Base-by-base conservation (phyloP, 2,113 vertebrate species). In the Antechinus stuartii region DNA sequence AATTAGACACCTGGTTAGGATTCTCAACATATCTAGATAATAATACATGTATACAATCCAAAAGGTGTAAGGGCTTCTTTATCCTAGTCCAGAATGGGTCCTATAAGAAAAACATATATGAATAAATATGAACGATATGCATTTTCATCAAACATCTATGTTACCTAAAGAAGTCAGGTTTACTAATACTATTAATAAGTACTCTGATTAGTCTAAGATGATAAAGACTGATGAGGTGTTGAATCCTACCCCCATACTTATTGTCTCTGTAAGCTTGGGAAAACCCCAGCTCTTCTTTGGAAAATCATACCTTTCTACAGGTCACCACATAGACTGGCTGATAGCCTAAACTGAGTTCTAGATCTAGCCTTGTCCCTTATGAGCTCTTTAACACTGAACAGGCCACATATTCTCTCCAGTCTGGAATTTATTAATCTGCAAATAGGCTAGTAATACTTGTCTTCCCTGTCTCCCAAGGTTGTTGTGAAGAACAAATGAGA, bases 51-150 rank as follows among this genome's bases (percentile, higher is more conserved):
- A 99, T 99, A 92, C 99, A 99, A 93, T 99, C 99, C 76, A 99
- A 98, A 97, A 99, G 98, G 91, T 99, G 99, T 22, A 99, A 98
- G 26, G 99, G 99, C 91, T 99, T 99, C 98, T 98, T 99, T 96
- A 99, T 98, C 95, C 99, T 99, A 96, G 98, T 99, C 99, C 99
- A 99, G 94, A 99, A 99, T 8, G 99, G 99, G 95, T 99, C 99
- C 99, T 99, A 76, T 27, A 54, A 95, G 84, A 61, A 92, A 94
- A 92, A 91, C 3, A 90, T 0, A n/a, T 1, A 90, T 16, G 25
- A 94, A 22, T 11, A 91, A 94, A 92, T 27, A 25, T 55, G 90
- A 96, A 93, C 26, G 46, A 8, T 68, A 52, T 90, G 54, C 47
- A 94, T 19, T 92, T 46, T 94, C 89, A 95, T 55, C 52, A 95